These are phyloP conservation scores for Malurus cyaneus DNA, from an alignment of 2,113 vertebrate species.

Conservation along the genomic window DNA sequence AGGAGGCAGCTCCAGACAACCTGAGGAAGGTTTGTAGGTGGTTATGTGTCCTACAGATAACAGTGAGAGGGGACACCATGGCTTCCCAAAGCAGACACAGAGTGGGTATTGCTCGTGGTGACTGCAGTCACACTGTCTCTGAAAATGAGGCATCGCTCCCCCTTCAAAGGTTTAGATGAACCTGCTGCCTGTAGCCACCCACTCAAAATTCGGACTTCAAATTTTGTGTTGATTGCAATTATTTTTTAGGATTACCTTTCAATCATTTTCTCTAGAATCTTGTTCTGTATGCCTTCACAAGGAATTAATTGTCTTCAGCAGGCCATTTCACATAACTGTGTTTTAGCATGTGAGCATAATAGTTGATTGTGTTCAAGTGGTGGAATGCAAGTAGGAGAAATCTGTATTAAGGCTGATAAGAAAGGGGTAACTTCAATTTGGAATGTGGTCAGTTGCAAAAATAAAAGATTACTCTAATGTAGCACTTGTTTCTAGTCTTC, in stretches of 20 bases:
- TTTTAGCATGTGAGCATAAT: neutral
- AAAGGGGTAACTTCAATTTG: neutral
- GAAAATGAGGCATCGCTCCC: neutral
- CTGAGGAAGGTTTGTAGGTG: neutral
- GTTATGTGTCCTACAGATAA: neutral
- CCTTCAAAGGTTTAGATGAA: neutral
- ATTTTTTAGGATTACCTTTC: neutral
- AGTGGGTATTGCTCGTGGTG: neutral
- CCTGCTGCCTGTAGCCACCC: rapidly evolving
- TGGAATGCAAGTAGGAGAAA: neutral
- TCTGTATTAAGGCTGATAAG: neutral
- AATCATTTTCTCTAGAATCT: neutral
- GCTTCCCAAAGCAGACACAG: neutral
- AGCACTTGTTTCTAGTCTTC: neutral
- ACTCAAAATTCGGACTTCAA: neutral
- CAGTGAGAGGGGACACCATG: rapidly evolving
- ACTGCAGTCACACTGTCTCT: rapidly evolving
- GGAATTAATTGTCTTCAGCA: neutral
- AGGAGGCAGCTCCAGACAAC: neutral
- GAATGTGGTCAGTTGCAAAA: neutral
- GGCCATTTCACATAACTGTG: neutral
- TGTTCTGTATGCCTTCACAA: neutral
- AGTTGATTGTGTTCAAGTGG: neutral
- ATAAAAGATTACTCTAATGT: neutral
- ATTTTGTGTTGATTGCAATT: neutral